Base-by-base conservation (phyloP, 1,140 invertebrate genomes). In the Leptopilina clavipes region DNA sequence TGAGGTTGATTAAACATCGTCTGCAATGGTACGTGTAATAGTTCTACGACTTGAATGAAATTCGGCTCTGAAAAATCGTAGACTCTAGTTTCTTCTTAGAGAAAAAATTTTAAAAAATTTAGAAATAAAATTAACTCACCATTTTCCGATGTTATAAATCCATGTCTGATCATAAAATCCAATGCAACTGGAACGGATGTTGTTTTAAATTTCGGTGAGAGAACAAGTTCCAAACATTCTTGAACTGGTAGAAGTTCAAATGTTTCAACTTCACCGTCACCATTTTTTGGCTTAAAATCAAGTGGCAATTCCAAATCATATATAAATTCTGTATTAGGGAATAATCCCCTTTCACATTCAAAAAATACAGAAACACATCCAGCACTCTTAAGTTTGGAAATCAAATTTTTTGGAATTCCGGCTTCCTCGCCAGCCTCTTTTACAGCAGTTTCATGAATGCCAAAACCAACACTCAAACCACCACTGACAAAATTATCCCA, bases 401-500 rank as follows among this genome's bases (percentile, higher is more conserved):
- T 92, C 37, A 97, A 91, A 85, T 94, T 92, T 70, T 91, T 89
- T 70, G 95, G 93, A 82, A 97, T 94, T 48, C 96, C 97, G 40
- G 97, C 98, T 89, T 99, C 98, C 90, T 99, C 98, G 77, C 95
- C 94, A 11, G 97, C 97, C 89, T 99, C 98, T 87, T 98, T 98
- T 79, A 95, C 93, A 18, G 96, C 96, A 70, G 97, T 98, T 89
- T 98, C 96, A 73, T 95, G 88, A 65, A 98, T 95, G 37, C 94
- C 94, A 89, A 94, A 95, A 10, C 96, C 97, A 52, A 97, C 96
- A 65, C 96, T 95, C 44, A 99, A 89, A 12, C 97, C 98, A 75
- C 98, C 97, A 80, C 96, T 96, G 7, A 97, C 97, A 95, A 98
- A 97, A 85, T 97, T 98, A 88, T 98, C 97, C 93, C 97, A 95